Evolutionary conservation across 2,113 vertebrate species (phyloP), one percentile per base, ranked within the genome.

Genomic region (Chlorodrepanis virens): DNA sequence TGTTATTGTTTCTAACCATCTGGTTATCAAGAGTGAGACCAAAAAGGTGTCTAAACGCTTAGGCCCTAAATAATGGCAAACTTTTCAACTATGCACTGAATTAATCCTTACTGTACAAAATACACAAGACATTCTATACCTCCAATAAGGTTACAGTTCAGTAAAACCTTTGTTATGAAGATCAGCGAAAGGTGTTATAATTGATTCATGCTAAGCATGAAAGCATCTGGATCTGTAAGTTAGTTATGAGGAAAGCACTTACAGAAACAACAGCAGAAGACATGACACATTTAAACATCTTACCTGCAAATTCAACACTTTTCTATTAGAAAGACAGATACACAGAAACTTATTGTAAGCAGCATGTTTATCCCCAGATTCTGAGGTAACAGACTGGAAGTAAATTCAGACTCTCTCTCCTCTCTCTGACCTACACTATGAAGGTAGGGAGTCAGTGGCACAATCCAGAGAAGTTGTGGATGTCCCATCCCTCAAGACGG

Each of bases 221-320:
- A 94, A 68, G 40, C 49, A 83, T 56, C 64, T 80, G 60, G 56
- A 87, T 50, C 44, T 12, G 0, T 45, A 50, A 72, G 24, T 40
- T 90, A 78, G 37, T 85, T 74, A 50, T n/a, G 22, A 83, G 39
- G 65, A 93, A 92, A 83, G 45, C 47, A 84, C 44, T 80, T 90
- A 74, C 0, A 78, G 37, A 57, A 91, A 82, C 25, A 79, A n/a
- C 12, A 85, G 44, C 31, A 87, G 49, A 89, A 65, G 40, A 82
- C 64, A 27, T 5, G 1, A 87, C 71, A 23, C 40, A 72, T 49
- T 91, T 49, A 44, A 83, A 71, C 63, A 44, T 80, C 90, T 93
- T 94, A 88, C 92, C 95, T 93, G 87, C 22, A 89, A 81, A 72
- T 64, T 79, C 40, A 93, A 84, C 37, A 64, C 28, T 83, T 49